Conservation (phyloP, 2,113 vertebrate species). For the Penelope pileata region DNA sequence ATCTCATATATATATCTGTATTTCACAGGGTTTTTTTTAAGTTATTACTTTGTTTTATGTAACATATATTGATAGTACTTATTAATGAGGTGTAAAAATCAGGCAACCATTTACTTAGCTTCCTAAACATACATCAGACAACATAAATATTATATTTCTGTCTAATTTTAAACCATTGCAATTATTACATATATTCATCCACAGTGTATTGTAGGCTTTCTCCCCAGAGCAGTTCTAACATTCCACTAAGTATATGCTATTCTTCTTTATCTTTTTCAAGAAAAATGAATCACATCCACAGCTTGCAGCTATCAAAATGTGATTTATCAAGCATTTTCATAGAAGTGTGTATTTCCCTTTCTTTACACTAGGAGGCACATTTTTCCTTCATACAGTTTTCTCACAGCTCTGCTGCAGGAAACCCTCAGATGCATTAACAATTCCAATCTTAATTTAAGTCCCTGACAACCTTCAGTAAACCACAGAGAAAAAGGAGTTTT, state of each 20-base stretch:
- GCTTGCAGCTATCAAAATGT: conserved; percentile 56
- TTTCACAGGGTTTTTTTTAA: neutral
- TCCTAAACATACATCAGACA: neutral
- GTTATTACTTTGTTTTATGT: neutral
- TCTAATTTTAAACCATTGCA: conserved; percentile 10
- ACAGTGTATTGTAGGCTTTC: conserved; percentile 14
- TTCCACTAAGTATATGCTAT: conserved; percentile 51
- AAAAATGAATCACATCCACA: conserved; percentile 64
- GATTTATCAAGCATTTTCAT: conserved; percentile 39
- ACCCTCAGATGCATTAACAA: neutral
- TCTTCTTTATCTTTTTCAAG: conserved; percentile 56
- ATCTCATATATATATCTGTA: too few species aligned
- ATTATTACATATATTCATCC: conserved; percentile 34
- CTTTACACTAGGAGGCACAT: conserved; percentile 77
- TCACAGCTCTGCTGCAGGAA: neutral
- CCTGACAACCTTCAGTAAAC: neutral
- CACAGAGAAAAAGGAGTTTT: neutral
- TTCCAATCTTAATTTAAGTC: neutral
- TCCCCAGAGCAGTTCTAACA: conserved; percentile 27
- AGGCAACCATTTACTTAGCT: conserved; percentile 37
- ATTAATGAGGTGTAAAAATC: conserved; percentile 21
- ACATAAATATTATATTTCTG: conserved; percentile 39
- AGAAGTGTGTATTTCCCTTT: conserved; percentile 41
- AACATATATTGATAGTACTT: neutral
- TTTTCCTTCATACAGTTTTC: conserved; percentile 49